Evolutionary conservation across 2,113 vertebrate species (phyloP), one percentile per base, ranked within the genome.

Genomic region (Odontesthes bonariensis): DNA sequence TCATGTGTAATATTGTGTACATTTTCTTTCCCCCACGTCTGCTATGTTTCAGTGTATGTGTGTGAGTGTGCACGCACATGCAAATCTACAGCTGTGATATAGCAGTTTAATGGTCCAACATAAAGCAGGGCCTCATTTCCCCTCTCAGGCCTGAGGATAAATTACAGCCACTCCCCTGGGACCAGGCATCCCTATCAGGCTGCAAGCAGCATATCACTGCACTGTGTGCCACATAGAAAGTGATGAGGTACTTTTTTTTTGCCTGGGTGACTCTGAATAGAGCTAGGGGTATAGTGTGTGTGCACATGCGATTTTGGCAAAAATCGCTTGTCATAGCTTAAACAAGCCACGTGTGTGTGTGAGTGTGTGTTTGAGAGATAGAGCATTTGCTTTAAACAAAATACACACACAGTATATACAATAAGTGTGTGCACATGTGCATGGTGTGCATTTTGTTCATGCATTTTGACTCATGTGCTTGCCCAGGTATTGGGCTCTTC

Each of bases 121-220:
- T 92, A 92, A 90, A 93, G 68, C 71, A 84, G 70, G 70, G 75
- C 86, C 84, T 85, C 74, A 88, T 91, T 89, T 88, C 72, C 86
- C 55, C 65, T 56, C 75, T 75, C 74, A 77, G 77, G 76, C 79
- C 86, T 69, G 64, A 79, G 86, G 83, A 92, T 89, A 88, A 89
- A 84, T 90, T 88, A 91, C 76, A 85, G 72, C 58, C 81, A 49
- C 73, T 86, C 86, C 82, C 69, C 56, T n/a, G 87, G 83, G 88
- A 88, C 57, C 3, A 79, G 75, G 79, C 81, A 82, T 89, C 82
- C 77, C 79, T 71, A 86, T 85, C 82, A 86, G 74, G 64, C 84
- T 64, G 65, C 77, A 69, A 81, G 75, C 62, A 40, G 73, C 83
- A 84, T 54, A 79, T 84, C 81, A 63, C 82, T 70, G 56, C n/a